Percentiles rank a stretch among this genome's conserved stretches.
Conservation (phyloP, 2,888 invertebrate species). For the Netelia fuscicornis region DNA sequence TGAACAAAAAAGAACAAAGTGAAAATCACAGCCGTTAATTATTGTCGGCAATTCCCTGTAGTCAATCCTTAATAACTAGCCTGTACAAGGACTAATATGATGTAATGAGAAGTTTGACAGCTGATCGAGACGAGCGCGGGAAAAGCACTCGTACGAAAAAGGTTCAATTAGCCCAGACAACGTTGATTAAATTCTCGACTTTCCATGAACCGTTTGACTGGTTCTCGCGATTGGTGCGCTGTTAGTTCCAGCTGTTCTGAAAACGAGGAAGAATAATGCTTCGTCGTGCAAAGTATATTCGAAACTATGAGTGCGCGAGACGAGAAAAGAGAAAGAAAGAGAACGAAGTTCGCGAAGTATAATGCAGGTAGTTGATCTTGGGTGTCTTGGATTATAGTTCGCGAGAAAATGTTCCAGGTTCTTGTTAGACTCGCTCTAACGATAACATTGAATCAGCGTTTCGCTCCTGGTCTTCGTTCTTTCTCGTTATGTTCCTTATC, state of each 20-base stretch:
- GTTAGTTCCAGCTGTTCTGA: background rate
- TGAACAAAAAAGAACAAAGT: background rate
- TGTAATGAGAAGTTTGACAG: background rate
- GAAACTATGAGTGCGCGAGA: background rate
- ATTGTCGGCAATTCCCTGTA: background rate
- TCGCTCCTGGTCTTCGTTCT: slow-evolving; percentile 9
- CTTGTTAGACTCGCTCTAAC: slow-evolving; percentile 46
- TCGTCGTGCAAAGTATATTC: slow-evolving; percentile 31
- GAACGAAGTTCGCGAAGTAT: slow-evolving; percentile 23
- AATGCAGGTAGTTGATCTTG: slow-evolving; percentile 51
- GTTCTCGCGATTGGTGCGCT: slow-evolving; percentile 1
- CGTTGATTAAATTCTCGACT: slow-evolving; percentile 21
- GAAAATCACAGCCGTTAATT: background rate
- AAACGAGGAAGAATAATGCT: background rate
- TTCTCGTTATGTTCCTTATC: slow-evolving; percentile 8
- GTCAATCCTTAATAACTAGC: background rate
- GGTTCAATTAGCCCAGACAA: slow-evolving; percentile 25
- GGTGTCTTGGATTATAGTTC: slow-evolving; percentile 29
- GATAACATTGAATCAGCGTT: slow-evolving; percentile 58
- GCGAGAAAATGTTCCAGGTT: slow-evolving; percentile 11
- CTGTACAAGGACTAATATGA: background rate
- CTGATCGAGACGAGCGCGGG: background rate
- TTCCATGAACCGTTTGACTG: background rate
- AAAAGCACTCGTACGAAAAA: slow-evolving; percentile 1
- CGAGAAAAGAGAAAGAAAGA: background rate